Base-by-base conservation (phyloP, 1,140 invertebrate genomes). In the Formica exsecta region DNA sequence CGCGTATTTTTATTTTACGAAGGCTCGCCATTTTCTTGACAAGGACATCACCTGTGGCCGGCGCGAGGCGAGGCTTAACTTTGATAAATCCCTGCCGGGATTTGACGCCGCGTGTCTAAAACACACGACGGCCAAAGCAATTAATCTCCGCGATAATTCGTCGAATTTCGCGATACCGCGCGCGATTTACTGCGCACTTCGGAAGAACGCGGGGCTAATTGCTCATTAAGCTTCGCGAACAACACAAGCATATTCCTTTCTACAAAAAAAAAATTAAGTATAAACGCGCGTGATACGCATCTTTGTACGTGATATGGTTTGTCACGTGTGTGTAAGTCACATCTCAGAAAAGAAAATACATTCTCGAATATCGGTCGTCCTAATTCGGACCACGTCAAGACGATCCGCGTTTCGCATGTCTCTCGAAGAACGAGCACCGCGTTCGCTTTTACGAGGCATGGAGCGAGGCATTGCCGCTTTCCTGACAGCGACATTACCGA, bases 401-500 rank as follows among this genome's bases (percentile, higher is more conserved):
- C 38, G 29, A 32, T 19, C 57, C n/a, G 36, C 51, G 51, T 79
- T 79, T 54, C 65, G 19, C 16, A 73, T 38, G 59, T 76, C 75
- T 38, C 41, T 36, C 66, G 77, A 64, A 59, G 87, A 73, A 61
- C 68, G 75, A 13, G 74, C 73, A 70, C 61, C 83, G 71, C 89
- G 86, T 92, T 90, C 89, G 91, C 92, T 93, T 94, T 94, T 94
- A 94, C 92, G 92, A 91, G 92, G 85, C 89, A 89, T 87, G 87
- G 86, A 92, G 87, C 84, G 92, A 92, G 87, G 86, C 91, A 22
- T 92, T 92, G 92, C 91, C 93, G 92, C 93, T 94, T 91, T 94
- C 93, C 92, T 93, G 93, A 93, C 94, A 93, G 92, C 90, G 94
- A 94, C 93, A 92, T 95, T 94, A 93, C 91, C 91, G 89, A 91